A percentile compares a stretch with the other conserved stretches of the same genome.
These are phyloP conservation scores for Zeuzera pyrina DNA, from an alignment of 2,888 invertebrate genomes.

Conservation along the genomic window DNA sequence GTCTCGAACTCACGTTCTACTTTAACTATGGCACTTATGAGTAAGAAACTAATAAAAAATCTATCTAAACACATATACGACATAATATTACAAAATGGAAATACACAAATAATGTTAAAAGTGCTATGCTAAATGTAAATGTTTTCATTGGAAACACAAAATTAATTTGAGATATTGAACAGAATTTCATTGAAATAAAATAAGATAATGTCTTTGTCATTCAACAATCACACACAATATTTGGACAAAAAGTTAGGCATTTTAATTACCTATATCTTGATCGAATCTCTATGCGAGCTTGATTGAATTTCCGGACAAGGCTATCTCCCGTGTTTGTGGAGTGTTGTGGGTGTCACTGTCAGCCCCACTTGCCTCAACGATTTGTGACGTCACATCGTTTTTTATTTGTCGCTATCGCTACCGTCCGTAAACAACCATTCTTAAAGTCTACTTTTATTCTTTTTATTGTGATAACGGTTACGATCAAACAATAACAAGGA, in stretches of 20 bases:
- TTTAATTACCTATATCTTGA: constrained; percentile 69
- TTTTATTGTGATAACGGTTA: constrained; percentile 32
- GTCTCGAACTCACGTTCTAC: constrained; percentile 21
- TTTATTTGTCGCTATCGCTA: constrained; percentile 27
- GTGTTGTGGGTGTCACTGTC: constrained; percentile 41
- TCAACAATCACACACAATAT: too few relatives aligned
- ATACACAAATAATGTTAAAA: too few relatives aligned
- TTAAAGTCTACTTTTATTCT: constrained; percentile 46
- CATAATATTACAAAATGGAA: too few relatives aligned
- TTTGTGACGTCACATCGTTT: background rate
- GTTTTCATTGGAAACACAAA: too few relatives aligned
- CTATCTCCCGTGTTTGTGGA: constrained; percentile 61
- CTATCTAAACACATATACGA: too few relatives aligned
- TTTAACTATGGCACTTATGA: too few relatives aligned
- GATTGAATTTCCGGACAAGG: constrained; percentile 66
- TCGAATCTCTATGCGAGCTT: constrained; percentile 62
- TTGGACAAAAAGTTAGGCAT: constrained; percentile 53
- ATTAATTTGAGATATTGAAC: too few relatives aligned
- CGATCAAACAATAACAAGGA: constrained; percentile 11
- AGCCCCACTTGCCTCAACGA: constrained; percentile 30
- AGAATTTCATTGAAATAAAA: too few relatives aligned
- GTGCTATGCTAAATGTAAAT: too few relatives aligned
- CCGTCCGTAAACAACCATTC: constrained; percentile 55
- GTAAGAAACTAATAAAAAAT: too few relatives aligned
- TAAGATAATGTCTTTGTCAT: too few relatives aligned